phyloP scores from a whole-genome alignment of 2,888 invertebrate genomes.

The Microctonus brassicae region DNA sequence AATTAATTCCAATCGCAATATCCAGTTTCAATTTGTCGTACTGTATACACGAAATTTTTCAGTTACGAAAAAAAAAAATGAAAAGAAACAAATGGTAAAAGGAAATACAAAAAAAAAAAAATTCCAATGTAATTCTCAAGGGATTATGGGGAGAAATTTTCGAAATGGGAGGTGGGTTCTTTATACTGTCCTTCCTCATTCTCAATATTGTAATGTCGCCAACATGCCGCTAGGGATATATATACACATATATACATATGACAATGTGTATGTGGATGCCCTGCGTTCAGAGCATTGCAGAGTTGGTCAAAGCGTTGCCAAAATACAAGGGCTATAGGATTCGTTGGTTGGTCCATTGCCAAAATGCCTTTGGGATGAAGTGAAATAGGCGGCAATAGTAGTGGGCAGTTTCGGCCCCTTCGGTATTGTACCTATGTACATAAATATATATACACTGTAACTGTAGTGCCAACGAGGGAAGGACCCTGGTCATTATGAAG shows the following conservation, averaged over 20 bases:
- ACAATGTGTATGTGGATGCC: not conserved
- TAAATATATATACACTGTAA: no score
- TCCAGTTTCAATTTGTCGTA: not conserved
- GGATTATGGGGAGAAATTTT: not conserved
- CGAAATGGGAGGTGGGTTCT: not conserved
- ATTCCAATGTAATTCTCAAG: not conserved
- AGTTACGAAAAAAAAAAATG: not conserved
- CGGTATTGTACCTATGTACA: no score
- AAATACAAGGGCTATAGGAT: not conserved
- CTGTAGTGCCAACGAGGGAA: slow-evolving; percentile 37
- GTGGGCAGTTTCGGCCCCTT: not conserved
- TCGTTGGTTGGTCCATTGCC: slow-evolving; percentile 5
- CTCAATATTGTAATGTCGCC: slow-evolving; percentile 10
- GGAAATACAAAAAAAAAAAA: not conserved
- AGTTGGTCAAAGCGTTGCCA: not conserved
- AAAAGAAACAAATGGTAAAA: not conserved
- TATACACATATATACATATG: not conserved
- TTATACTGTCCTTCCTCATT: slow-evolving; percentile 1
- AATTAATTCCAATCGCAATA: no score
- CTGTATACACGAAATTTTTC: not conserved
- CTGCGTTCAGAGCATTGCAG: slow-evolving; percentile 7
- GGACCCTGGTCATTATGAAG: slow-evolving; percentile 59
- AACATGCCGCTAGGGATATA: slow-evolving; percentile 6
- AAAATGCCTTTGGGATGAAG: slow-evolving; percentile 14
- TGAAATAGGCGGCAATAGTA: not conserved